Evolutionary conservation across 2,797 vertebrate species (phyloP).

Genomic region (Argentina silus): DNA sequence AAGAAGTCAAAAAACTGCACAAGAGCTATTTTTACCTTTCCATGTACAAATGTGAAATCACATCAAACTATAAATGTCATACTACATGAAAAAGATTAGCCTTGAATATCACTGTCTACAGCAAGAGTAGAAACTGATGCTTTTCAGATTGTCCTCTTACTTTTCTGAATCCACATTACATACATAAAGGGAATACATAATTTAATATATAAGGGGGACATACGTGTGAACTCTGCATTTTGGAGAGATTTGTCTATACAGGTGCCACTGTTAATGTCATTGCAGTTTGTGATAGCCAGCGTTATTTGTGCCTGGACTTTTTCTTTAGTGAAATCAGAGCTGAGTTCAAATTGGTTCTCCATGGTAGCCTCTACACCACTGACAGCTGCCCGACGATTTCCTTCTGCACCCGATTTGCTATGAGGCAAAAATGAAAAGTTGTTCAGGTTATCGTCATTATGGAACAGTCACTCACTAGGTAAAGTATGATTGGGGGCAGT

Average conservation of each 20-base stretch:
- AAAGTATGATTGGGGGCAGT: too few relatives aligned
- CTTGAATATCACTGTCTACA: too few relatives aligned
- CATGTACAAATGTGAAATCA: too few relatives aligned
- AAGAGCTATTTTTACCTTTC: too few relatives aligned
- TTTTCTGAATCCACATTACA: background rate
- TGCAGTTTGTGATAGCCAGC: background rate
- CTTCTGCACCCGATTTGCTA: background rate
- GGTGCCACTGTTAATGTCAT: rapidly evolving
- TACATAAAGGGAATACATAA: background rate
- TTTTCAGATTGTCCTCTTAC: too few relatives aligned
- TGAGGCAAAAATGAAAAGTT: background rate
- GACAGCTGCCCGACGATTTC: background rate
- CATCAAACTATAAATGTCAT: too few relatives aligned
- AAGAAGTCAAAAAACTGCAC: too few relatives aligned
- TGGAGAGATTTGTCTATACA: rapidly evolving
- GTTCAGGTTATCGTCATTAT: background rate
- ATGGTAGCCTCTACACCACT: slow-evolving; percentile 24
- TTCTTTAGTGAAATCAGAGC: rapidly evolving
- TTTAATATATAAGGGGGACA: background rate
- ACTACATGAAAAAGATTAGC: too few relatives aligned
- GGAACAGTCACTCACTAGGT: background rate
- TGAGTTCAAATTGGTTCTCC: slow-evolving; percentile 29
- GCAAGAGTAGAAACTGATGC: too few relatives aligned
- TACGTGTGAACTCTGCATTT: background rate
- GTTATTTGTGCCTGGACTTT: rapidly evolving